Conservation (phyloP, 2,797 vertebrate genomes). For the Anguilla pacifica region DNA sequence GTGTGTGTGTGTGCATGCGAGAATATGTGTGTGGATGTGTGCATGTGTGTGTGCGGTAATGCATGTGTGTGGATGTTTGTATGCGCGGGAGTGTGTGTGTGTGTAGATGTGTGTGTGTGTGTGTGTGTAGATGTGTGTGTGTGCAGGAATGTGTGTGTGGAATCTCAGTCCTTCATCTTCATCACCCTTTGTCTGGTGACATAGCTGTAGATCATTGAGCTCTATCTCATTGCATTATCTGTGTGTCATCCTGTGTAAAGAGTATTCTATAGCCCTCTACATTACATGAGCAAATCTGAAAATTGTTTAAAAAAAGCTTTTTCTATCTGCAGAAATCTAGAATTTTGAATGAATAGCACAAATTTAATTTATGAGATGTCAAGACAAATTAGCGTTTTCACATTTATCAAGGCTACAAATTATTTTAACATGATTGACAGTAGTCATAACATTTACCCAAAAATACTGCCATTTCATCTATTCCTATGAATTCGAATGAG, state of each 20-base stretch:
- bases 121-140: slow-evolving; percentile 1
- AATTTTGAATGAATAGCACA: background rate
- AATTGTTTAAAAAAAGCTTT: background rate
- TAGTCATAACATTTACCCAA: background rate
- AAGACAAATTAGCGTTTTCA: background rate
- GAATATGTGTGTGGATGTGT: background rate
- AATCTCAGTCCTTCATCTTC: background rate
- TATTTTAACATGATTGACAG: background rate
- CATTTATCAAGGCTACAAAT: background rate
- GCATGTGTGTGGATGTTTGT: no score
- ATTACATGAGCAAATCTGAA: background rate
- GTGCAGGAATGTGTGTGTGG: background rate
- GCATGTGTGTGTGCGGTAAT: background rate
- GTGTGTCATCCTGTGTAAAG: slow-evolving; percentile 22
- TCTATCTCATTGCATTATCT: slow-evolving; percentile 12
- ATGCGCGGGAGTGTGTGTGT: no score
- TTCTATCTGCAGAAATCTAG: background rate
- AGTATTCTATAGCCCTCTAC: background rate
- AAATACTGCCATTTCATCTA: background rate
- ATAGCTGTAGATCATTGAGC: background rate
- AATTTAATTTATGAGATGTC: background rate
- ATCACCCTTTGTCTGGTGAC: background rate
- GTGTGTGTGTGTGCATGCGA: background rate
- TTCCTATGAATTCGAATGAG: background rate
- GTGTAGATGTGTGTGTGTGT: background rate